These are phyloP conservation scores for Spodoptera littoralis DNA, from an alignment of 2,888 invertebrate species.

Conservation along the genomic window DNA sequence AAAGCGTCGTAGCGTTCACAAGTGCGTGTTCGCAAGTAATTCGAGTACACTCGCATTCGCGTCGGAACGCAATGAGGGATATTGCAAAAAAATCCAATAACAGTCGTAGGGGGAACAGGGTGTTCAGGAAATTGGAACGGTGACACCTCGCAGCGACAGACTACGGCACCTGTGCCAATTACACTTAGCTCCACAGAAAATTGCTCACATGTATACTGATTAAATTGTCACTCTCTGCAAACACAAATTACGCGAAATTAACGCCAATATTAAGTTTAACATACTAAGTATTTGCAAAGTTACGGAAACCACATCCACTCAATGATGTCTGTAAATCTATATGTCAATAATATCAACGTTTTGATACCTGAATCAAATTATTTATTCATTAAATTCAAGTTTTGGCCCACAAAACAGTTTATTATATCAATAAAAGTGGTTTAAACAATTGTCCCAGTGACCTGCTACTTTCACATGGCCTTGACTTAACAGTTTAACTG, in stretches of 20 bases:
- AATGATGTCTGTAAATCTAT: constrained; percentile 18
- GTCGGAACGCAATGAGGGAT: constrained; percentile 77
- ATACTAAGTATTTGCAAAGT: too few relatives aligned
- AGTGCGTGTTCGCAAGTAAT: constrained; percentile 62
- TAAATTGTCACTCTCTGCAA: constrained; percentile 54
- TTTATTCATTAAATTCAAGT: constrained; percentile 44
- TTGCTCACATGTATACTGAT: constrained; percentile 54
- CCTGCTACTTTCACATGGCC: constrained; percentile 60
- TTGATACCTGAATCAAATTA: constrained; percentile 17
- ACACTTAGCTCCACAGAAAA: constrained; percentile 63
- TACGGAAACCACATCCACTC: constrained; percentile 2
- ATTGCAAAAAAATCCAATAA: constrained; percentile 84
- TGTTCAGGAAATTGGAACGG: constrained; percentile 79
- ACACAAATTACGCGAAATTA: constrained; percentile 24
- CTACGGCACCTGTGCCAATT: constrained; percentile 74
- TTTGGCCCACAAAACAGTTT: constrained; percentile 45
- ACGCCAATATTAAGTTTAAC: constrained; percentile 1
- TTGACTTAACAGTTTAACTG: constrained; percentile 56
- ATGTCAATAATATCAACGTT: constrained; percentile 32
- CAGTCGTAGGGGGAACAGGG: constrained; percentile 58
- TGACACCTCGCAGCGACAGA: constrained; percentile 71
- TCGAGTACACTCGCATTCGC: constrained; percentile 64
- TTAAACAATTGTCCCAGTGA: constrained; percentile 56
- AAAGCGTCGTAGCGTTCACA: constrained; percentile 59
- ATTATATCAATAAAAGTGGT: constrained; percentile 43